Conservation (phyloP, 2,888 invertebrate genomes). For the Phengaris arion region DNA sequence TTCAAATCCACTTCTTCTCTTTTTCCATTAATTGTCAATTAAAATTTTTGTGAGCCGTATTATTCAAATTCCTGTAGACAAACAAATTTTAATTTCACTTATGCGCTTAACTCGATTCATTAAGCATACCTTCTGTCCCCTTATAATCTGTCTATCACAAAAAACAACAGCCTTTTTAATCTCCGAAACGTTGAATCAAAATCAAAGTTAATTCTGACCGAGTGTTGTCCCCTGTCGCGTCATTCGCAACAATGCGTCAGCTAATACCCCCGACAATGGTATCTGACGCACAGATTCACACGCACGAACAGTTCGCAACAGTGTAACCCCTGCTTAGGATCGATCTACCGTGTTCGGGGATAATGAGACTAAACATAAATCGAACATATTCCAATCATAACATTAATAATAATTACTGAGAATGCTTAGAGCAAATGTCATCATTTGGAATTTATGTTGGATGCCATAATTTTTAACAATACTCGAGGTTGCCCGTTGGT, state of each 20-base stretch:
- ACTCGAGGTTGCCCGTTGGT: too few species aligned
- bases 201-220: slow-evolving; percentile 39
- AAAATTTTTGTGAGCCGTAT: not conserved
- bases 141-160: slow-evolving; percentile 33
- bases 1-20: not conserved
- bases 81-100: slow-evolving; percentile 22
- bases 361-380: slow-evolving; percentile 24
- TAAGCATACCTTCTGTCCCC: slow-evolving; percentile 30
- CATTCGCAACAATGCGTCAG: slow-evolving; percentile 53
- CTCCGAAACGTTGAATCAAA: slow-evolving; percentile 37
- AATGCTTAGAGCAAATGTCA: not conserved
- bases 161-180: slow-evolving; percentile 41
- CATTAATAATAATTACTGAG: not conserved
- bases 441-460: too few species aligned
- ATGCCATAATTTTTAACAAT: too few species aligned
- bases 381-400: slow-evolving; percentile 11
- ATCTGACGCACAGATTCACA: slow-evolving; percentile 54
- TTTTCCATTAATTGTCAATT: slow-evolving; percentile 2
- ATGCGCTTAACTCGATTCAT: slow-evolving; percentile 31
- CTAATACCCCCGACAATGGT: slow-evolving; percentile 57
- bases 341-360: slow-evolving; percentile 35
- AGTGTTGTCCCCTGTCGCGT: slow-evolving; percentile 37
- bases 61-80: slow-evolving; percentile 15
- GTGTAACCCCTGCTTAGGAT: slow-evolving; percentile 50
- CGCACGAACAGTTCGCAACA: slow-evolving; percentile 53